Evolutionary conservation across 2,797 vertebrate species (phyloP).

Genomic region (Coccyzus lansbergi): DNA sequence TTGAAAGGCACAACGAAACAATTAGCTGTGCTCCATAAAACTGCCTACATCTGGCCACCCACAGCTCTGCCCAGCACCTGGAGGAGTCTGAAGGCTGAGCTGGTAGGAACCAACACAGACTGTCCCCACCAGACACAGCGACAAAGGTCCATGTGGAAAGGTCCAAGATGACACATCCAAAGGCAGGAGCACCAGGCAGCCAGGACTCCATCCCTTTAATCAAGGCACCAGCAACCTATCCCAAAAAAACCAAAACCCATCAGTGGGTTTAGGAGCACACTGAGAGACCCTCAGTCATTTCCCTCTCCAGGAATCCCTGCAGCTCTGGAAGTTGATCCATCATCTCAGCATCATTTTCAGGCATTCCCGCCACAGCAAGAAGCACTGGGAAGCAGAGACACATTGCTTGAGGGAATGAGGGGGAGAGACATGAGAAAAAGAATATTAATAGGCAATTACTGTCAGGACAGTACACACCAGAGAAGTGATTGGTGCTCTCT

Average conservation of each 20-base stretch:
- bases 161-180: neutral
- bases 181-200: neutral
- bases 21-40: conserved; percentile 59
- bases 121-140: neutral
- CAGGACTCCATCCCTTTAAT: neutral
- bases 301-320: rapidly evolving
- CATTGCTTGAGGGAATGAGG: neutral
- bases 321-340: neutral
- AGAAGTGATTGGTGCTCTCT: neutral
- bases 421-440: neutral
- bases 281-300: rapidly evolving
- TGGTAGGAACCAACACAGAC: neutral
- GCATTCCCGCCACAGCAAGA: neutral
- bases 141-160: neutral
- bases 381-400: neutral
- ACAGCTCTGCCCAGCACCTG: conserved; percentile 44
- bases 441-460: neutral
- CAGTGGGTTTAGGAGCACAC: neutral
- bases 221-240: neutral
- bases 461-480: neutral
- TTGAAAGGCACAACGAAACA: conserved; percentile 54
- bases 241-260: too few relatives aligned
- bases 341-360: neutral
- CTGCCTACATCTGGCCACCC: conserved; percentile 4
- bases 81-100: neutral